phyloP scores from a whole-genome alignment of 2,888 invertebrate genomes.

The Sesia bembeciformis region DNA sequence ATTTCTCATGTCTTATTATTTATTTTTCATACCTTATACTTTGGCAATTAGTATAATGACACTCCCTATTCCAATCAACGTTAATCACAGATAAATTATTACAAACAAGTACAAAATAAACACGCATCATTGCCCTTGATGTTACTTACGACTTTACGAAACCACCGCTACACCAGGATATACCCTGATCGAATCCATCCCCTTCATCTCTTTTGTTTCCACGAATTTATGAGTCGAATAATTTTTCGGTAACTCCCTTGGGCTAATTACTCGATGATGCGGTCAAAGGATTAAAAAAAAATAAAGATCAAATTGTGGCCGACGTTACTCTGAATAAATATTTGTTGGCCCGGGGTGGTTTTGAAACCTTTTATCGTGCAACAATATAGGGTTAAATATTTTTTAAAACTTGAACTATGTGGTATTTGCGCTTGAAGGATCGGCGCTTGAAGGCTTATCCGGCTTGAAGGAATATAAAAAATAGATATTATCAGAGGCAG shows the following conservation, averaged over 20 bases:
- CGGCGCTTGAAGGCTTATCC: too few relatives aligned
- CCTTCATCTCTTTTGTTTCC: constrained; percentile 10
- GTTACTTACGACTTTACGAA: too few relatives aligned
- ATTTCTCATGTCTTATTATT: too few relatives aligned
- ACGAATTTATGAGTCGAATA: constrained; percentile 17
- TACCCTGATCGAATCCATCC: background rate
- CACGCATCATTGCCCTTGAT: too few relatives aligned
- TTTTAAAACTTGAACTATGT: background rate
- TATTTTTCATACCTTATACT: too few relatives aligned
- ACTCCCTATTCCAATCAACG: too few relatives aligned
- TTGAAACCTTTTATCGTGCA: background rate
- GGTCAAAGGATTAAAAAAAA: background rate
- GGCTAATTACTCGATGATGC: constrained; percentile 12
- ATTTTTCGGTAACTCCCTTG: constrained; percentile 12
- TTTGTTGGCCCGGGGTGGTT: background rate
- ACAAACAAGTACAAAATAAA: too few relatives aligned
- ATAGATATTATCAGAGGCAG: too few relatives aligned
- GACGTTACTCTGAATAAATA: background rate
- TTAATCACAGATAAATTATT: too few relatives aligned
- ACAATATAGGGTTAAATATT: background rate
- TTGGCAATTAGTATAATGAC: too few relatives aligned
- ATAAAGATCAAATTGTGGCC: background rate
- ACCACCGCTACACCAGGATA: background rate
- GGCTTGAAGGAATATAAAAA: too few relatives aligned
- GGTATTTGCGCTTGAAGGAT: too few relatives aligned